Evolutionary conservation across 2,888 invertebrate genomes (phyloP).

Genomic region (Hydraecia micacea): DNA sequence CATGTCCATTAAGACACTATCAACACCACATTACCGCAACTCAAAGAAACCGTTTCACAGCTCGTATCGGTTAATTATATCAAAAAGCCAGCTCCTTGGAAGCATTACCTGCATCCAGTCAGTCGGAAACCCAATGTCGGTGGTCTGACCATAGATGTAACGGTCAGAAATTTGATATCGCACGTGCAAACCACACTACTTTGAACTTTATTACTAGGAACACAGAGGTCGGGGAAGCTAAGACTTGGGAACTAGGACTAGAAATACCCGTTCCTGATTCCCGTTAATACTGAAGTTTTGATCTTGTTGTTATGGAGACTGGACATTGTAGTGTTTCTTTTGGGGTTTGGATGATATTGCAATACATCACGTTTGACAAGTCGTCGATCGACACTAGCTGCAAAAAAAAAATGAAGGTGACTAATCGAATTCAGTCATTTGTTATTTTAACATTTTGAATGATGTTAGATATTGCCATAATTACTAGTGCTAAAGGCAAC

Average conservation of each 20-base stretch:
- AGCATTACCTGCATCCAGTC: slow-evolving; percentile 63
- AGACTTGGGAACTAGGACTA: slow-evolving; percentile 59
- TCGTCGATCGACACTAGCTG: background rate
- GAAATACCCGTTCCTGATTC: slow-evolving; percentile 68
- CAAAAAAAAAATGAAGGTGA: background rate
- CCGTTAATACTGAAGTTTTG: slow-evolving; percentile 65
- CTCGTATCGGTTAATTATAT: slow-evolving; percentile 55
- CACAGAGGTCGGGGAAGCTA: slow-evolving; percentile 40
- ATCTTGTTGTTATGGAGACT: slow-evolving; percentile 55
- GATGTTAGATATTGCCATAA: no score
- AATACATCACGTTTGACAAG: slow-evolving; percentile 6
- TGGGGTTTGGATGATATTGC: slow-evolving; percentile 26
- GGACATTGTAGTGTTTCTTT: slow-evolving; percentile 37
- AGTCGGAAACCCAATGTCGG: slow-evolving; percentile 70
- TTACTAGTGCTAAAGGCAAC: background rate
- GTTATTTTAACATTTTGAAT: background rate
- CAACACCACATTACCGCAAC: slow-evolving; percentile 42
- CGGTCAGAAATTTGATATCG: slow-evolving; percentile 75
- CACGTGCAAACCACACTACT: slow-evolving; percentile 46
- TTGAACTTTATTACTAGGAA: slow-evolving; percentile 53
- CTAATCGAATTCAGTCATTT: background rate
- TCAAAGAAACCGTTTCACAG: slow-evolving; percentile 53
- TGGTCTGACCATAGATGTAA: slow-evolving; percentile 72
- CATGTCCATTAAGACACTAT: slow-evolving; percentile 44
- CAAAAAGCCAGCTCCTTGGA: slow-evolving; percentile 56